A percentile compares a stretch with the other conserved stretches of the same genome.
These are phyloP conservation scores for Drosophila quasianomalipes DNA, from an alignment of 2,888 invertebrate genomes.

Conservation along the genomic window DNA sequence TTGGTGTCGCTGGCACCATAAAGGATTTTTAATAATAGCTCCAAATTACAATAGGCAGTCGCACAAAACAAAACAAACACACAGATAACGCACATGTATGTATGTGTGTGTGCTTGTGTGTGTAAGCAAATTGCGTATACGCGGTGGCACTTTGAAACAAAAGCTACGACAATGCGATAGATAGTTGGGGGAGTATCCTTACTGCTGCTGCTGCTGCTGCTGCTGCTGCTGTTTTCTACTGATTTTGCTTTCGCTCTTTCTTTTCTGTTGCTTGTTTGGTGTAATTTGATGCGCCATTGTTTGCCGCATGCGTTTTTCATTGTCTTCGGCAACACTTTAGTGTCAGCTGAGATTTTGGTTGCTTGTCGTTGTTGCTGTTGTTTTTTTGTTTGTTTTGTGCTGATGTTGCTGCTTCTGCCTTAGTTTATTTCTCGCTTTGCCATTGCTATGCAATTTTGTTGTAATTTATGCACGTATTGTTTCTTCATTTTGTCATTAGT, in stretches of 20 bases:
- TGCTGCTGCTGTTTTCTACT: constrained; percentile 16
- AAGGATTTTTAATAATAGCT: constrained; percentile 81
- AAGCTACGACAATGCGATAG: constrained; percentile 73
- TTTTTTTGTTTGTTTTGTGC: background rate
- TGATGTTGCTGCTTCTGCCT: constrained; percentile 21
- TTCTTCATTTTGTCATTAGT: constrained; percentile 76
- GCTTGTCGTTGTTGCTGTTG: constrained; percentile 22
- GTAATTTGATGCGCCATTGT: constrained; percentile 77
- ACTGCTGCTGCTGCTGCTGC: constrained; percentile 1
- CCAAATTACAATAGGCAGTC: constrained; percentile 77
- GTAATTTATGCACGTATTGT: constrained; percentile 79
- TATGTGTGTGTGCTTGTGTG: constrained; percentile 27
- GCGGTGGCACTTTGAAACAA: constrained; percentile 78
- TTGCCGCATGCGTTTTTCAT: constrained; percentile 57
- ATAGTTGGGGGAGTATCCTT: constrained; percentile 45
- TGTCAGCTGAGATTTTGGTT: constrained; percentile 60
- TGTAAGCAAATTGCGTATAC: constrained; percentile 74
- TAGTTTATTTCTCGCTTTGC: constrained; percentile 58
- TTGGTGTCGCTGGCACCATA: constrained; percentile 65
- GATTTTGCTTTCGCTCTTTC: constrained; percentile 14
- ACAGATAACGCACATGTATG: constrained; percentile 23
- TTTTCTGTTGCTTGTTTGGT: constrained; percentile 59
- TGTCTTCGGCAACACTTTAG: constrained; percentile 52
- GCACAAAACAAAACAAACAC: constrained; percentile 33
- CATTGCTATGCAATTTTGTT: constrained; percentile 68